Evolutionary conservation across 1,140 invertebrate genomes (phyloP).

Genomic region (Formica exsecta): DNA sequence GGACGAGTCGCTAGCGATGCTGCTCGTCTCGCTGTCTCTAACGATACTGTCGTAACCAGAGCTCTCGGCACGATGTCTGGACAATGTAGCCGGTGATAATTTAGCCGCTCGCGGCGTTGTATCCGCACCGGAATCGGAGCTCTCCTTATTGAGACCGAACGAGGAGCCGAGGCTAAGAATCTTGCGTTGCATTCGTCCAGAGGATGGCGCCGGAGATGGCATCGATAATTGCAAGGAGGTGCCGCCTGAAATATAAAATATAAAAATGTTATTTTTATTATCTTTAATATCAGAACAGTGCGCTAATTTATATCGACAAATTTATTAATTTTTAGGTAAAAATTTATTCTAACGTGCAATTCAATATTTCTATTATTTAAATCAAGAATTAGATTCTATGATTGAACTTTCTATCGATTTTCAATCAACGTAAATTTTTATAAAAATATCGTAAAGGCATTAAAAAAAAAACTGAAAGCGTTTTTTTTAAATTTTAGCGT

Average conservation of each 20-base stretch:
- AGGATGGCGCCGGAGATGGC: conserved; percentile 86
- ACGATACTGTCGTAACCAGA: conserved; percentile 95
- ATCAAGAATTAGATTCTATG: neutral
- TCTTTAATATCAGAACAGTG: neutral
- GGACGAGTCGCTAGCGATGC: conserved; percentile 92
- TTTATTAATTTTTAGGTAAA: conserved; percentile 14
- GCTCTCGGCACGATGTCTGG: conserved; percentile 91
- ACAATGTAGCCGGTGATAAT: conserved; percentile 91
- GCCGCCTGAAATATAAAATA: conserved; percentile 67
- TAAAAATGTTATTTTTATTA: neutral
- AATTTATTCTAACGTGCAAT: neutral
- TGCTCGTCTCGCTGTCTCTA: conserved; percentile 94
- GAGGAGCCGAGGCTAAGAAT: conserved; percentile 88
- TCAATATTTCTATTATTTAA: neutral
- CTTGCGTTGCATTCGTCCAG: conserved; percentile 87
- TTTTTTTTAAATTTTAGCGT: too few species aligned
- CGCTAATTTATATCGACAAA: neutral
- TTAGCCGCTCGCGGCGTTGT: conserved; percentile 92
- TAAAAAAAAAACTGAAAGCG: conserved; percentile 2
- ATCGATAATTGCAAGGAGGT: conserved; percentile 85
- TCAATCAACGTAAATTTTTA: neutral
- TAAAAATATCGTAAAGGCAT: neutral
- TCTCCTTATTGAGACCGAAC: conserved; percentile 88
- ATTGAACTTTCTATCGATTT: neutral
- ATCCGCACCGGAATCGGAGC: conserved; percentile 93